Percentiles rank a stretch among this genome's conserved stretches.
phyloP scores from a whole-genome alignment of 2,888 invertebrate species.

The Philopedon plagiatum region DNA sequence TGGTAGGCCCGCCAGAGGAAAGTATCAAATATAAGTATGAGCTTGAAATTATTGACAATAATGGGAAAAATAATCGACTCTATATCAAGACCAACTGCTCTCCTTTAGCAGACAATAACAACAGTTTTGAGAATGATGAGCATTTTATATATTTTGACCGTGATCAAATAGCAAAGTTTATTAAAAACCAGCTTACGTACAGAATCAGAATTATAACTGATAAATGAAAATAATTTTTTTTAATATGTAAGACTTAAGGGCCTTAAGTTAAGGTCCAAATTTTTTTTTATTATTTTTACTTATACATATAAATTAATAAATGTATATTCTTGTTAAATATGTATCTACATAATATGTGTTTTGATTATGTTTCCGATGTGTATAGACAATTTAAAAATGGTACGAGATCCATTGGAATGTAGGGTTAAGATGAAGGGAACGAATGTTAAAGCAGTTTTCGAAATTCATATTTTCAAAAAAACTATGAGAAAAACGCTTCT shows the following conservation, averaged over 20 bases:
- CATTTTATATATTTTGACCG: slow-evolving; percentile 27
- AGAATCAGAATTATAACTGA: slow-evolving; percentile 24
- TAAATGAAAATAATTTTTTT: background rate
- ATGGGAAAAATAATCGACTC: slow-evolving; percentile 52
- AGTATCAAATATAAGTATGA: slow-evolving; percentile 59
- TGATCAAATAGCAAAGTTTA: slow-evolving; percentile 37
- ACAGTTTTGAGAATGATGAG: slow-evolving; percentile 28
- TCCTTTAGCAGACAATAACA: slow-evolving; percentile 19
- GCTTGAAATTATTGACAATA: slow-evolving; percentile 60
- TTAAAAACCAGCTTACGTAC: slow-evolving; percentile 37
- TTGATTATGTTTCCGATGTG: too few species aligned
- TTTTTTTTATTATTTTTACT: too few species aligned
- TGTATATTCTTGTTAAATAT: too few species aligned
- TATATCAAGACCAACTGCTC: slow-evolving; percentile 55
- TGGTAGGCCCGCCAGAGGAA: slow-evolving; percentile 59
- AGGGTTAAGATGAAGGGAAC: too few species aligned
- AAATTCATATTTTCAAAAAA: too few species aligned
- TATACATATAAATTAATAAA: too few species aligned
- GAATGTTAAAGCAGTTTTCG: too few species aligned
- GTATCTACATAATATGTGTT: too few species aligned
- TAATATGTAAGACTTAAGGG: background rate
- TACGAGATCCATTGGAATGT: too few species aligned
- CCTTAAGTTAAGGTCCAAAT: too few species aligned
- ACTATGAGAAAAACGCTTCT: too few species aligned
- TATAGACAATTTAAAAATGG: too few species aligned